These are phyloP conservation scores for Drosophila trapezifrons DNA, from an alignment of 1,140 invertebrate genomes.

Conservation along the genomic window DNA sequence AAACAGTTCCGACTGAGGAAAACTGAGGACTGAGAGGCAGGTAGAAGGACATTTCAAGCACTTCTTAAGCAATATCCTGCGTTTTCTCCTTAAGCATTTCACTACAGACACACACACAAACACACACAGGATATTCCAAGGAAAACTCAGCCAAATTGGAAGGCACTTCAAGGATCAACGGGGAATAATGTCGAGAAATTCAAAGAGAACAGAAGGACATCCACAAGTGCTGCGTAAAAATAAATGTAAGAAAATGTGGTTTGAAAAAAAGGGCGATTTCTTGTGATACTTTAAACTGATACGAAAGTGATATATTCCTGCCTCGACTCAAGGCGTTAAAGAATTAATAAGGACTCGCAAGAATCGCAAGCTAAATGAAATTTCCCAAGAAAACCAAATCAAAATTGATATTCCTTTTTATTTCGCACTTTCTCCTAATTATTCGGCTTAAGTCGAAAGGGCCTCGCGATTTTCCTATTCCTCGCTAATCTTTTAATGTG, in stretches of 20 bases:
- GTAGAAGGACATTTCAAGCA: constrained; percentile 26
- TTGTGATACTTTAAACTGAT: background rate
- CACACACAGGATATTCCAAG: constrained; percentile 15
- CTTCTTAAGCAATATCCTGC: constrained; percentile 50
- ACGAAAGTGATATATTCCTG: too few species aligned
- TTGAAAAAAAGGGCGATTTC: background rate
- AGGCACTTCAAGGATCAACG: constrained; percentile 51
- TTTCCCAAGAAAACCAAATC: background rate
- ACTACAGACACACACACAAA: constrained; percentile 30
- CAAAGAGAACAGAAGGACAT: constrained; percentile 1
- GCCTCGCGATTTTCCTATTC: constrained; percentile 3
- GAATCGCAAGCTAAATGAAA: background rate
- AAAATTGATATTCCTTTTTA: background rate
- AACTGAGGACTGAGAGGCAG: background rate
- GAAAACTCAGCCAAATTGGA: constrained; percentile 52
- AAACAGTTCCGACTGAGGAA: background rate
- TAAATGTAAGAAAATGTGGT: constrained; percentile 10
- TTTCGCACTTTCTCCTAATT: constrained; percentile 29
- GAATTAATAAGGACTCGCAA: background rate
- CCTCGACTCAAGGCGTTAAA: background rate
- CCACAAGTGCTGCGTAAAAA: constrained; percentile 12
- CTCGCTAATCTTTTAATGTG: constrained; percentile 62
- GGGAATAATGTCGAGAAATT: constrained; percentile 24
- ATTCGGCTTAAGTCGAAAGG: constrained; percentile 14
- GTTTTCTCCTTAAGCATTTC: constrained; percentile 33